A percentile compares a stretch with the other conserved stretches of the same genome.
Conservation (phyloP, 2,888 invertebrate species). For the Unio pictorum region DNA sequence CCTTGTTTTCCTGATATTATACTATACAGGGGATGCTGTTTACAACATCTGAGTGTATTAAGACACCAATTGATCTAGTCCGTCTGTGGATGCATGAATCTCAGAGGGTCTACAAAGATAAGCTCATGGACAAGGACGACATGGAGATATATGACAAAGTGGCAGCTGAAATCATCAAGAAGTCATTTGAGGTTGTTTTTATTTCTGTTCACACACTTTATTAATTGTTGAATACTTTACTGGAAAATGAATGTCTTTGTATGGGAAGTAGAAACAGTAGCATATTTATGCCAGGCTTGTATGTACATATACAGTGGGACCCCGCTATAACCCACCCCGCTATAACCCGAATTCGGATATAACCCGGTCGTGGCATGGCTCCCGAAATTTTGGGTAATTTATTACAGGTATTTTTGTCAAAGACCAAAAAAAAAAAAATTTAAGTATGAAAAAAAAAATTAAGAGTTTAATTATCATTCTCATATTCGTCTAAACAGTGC, state of each 20-base stretch:
- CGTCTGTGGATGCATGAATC: conserved; percentile 95
- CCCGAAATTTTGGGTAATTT: too few species aligned
- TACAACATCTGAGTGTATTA: conserved; percentile 89
- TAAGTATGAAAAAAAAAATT: too few species aligned
- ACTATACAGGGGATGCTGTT: conserved; percentile 87
- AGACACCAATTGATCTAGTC: conserved; percentile 85
- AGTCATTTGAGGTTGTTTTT: conserved; percentile 82
- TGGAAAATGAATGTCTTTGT: background rate
- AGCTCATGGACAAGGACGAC: conserved; percentile 92
- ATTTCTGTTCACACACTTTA: background rate
- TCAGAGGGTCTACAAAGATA: conserved; percentile 94
- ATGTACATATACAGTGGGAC: background rate
- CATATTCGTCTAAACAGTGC: too few species aligned
- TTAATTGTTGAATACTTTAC: background rate
- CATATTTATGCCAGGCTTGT: background rate
- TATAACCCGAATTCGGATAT: too few species aligned
- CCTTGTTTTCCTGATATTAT: too few species aligned
- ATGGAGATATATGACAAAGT: conserved; percentile 91
- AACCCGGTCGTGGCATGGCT: too few species aligned
- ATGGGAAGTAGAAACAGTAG: background rate
- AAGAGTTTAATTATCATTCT: too few species aligned
- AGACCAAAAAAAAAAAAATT: too few species aligned
- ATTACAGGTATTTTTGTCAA: too few species aligned
- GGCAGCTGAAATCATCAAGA: conserved; percentile 91
- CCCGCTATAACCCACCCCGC: too few species aligned